Percentiles rank a stretch among this genome's conserved stretches.
These are phyloP conservation scores for Collichthys lucidus DNA, from an alignment of 2,113 vertebrate species.

Conservation along the genomic window DNA sequence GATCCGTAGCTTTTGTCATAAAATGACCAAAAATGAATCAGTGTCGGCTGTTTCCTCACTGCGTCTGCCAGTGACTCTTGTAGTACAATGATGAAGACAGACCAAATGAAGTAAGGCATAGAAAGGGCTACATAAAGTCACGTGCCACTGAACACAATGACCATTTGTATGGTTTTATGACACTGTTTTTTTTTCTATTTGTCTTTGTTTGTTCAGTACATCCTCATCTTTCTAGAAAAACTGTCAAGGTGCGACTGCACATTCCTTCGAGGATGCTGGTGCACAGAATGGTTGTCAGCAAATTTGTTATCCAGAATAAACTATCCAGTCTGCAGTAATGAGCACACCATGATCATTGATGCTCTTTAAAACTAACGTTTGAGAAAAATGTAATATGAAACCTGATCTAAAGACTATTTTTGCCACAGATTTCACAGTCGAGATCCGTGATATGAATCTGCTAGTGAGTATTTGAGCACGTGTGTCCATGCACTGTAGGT, in stretches of 20 bases:
- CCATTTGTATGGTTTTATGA: not conserved
- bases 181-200: not conserved
- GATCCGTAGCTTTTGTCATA: not conserved
- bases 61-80: not conserved
- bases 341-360: not conserved
- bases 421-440: not conserved
- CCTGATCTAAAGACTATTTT: not conserved
- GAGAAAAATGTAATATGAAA: not conserved
- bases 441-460: not conserved
- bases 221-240: not conserved
- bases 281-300: not conserved
- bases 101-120: not conserved
- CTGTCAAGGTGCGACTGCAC: slow-evolving; percentile 3
- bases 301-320: not conserved
- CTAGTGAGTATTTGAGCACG: not conserved
- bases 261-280: not conserved
- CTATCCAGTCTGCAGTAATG: not conserved
- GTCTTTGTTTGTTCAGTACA: not conserved
- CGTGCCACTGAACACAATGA: not conserved
- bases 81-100: not conserved
- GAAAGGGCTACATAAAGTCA: not conserved
- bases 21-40: not conserved
- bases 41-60: not conserved
- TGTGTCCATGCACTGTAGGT: slow-evolving; percentile 11
- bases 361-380: not conserved